A percentile compares a stretch with the other conserved stretches of the same genome.
These are phyloP conservation scores for Rhipidura dahli DNA, from an alignment of 2,113 vertebrate genomes.

Conservation along the genomic window DNA sequence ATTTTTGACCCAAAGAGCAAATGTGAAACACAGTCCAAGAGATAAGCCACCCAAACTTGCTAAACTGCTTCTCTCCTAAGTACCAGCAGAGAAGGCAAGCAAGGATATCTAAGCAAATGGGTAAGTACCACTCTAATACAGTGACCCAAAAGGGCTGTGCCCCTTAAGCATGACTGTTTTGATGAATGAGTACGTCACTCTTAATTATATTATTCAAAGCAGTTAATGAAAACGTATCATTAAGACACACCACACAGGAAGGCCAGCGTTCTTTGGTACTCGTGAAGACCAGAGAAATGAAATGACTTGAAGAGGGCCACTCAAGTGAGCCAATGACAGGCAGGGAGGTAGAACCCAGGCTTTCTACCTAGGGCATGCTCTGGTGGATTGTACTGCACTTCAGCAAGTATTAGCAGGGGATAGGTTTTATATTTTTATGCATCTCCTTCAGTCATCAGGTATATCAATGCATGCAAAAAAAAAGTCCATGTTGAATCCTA, in stretches of 20 bases:
- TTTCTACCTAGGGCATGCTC: not conserved
- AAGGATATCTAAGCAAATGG: not conserved
- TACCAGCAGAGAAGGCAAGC: not conserved
- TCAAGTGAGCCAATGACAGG: not conserved
- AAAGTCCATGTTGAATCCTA: not conserved
- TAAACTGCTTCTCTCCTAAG: not conserved
- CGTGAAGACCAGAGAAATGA: not conserved
- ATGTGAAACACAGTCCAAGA: not conserved
- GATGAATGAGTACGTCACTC: not conserved
- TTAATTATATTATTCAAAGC: slow-evolving; percentile 11
- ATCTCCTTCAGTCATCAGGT: not conserved
- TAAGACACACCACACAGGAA: not conserved
- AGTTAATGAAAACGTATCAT: not conserved
- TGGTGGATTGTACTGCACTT: not conserved
- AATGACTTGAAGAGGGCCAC: not conserved
- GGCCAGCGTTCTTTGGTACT: not conserved
- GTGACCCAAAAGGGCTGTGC: not conserved
- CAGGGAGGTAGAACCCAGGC: not conserved
- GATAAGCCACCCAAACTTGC: not conserved
- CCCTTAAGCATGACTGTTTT: not conserved
- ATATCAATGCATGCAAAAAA: not conserved
- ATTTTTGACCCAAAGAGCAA: not conserved
- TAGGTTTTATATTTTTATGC: not conserved
- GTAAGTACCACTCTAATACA: not conserved
- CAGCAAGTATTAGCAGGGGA: not conserved